Percentiles rank a stretch among this genome's conserved stretches.
phyloP scores from a whole-genome alignment of 2,797 vertebrate genomes.

The Acanthurus leucopareius region DNA sequence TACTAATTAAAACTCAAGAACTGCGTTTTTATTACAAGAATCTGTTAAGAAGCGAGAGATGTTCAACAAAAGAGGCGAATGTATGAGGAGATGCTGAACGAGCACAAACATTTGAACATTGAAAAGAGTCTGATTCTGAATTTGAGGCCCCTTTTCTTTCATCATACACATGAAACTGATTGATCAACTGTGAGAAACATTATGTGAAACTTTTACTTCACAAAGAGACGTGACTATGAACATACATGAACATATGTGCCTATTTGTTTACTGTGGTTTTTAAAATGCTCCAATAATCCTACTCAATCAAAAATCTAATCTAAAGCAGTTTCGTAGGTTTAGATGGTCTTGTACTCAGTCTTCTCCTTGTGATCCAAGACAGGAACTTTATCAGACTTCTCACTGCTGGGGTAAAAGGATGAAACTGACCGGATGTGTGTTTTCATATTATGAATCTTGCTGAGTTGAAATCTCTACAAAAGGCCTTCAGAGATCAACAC shows the following conservation, averaged over 20 bases:
- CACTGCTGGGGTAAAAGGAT: too few species aligned
- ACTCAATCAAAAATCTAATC: not conserved
- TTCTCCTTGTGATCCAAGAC: too few species aligned
- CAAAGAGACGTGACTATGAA: too few species aligned
- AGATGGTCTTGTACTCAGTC: too few species aligned
- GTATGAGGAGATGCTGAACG: not conserved
- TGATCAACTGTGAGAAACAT: not conserved
- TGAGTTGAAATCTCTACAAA: not conserved
- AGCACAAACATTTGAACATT: not conserved
- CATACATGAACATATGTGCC: too few species aligned
- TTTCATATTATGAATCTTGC: not conserved
- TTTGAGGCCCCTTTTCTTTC: not conserved
- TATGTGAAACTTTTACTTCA: too few species aligned
- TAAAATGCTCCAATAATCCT: not conserved
- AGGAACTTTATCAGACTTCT: too few species aligned
- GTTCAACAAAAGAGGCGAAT: not conserved
- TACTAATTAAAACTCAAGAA: conserved; percentile 74
- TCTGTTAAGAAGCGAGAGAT: conserved; percentile 34
- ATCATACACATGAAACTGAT: not conserved
- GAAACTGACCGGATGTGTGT: not conserved
- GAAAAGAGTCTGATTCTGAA: not conserved
- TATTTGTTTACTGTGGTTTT: too few species aligned
- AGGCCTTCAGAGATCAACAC: not conserved
- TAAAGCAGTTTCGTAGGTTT: not conserved
- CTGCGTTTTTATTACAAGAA: conserved; percentile 61